These are phyloP conservation scores for Calonectris borealis DNA, from an alignment of 2,113 vertebrate species.

Conservation along the genomic window DNA sequence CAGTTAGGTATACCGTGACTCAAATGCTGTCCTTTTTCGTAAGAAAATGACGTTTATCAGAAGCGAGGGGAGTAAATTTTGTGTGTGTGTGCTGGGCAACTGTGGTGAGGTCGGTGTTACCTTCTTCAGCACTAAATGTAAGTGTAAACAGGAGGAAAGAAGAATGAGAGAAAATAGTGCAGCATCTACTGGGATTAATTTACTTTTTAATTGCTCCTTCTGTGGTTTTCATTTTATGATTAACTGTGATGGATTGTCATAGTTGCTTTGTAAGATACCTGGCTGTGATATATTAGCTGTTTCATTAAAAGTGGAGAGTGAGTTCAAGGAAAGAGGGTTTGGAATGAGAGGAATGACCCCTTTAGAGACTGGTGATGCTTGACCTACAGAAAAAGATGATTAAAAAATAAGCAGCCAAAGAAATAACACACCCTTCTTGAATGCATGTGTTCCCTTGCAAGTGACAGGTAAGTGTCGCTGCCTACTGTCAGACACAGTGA, in stretches of 20 bases:
- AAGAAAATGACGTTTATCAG: not conserved
- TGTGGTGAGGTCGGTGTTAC: not conserved
- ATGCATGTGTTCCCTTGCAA: not conserved
- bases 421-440: not conserved
- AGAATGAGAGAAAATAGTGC: not conserved
- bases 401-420: not conserved
- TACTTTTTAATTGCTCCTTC: constrained; percentile 38
- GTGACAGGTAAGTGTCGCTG: not conserved
- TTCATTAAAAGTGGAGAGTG: not conserved
- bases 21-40: not conserved
- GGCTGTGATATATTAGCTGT: constrained; percentile 5
- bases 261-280: constrained; percentile 5
- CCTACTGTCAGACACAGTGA: not conserved
- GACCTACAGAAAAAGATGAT: not conserved
- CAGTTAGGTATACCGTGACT: not conserved
- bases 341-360: not conserved
- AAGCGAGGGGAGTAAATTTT: not conserved
- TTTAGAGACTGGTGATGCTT: not conserved
- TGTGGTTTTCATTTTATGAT: constrained; percentile 16
- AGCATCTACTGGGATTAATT: constrained; percentile 28
- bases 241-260: not conserved
- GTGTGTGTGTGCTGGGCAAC: not conserved
- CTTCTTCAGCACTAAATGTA: not conserved
- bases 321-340: not conserved
- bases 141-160: not conserved